phyloP scores from a whole-genome alignment of 2,113 vertebrate genomes.

The Melozone crissalis region DNA sequence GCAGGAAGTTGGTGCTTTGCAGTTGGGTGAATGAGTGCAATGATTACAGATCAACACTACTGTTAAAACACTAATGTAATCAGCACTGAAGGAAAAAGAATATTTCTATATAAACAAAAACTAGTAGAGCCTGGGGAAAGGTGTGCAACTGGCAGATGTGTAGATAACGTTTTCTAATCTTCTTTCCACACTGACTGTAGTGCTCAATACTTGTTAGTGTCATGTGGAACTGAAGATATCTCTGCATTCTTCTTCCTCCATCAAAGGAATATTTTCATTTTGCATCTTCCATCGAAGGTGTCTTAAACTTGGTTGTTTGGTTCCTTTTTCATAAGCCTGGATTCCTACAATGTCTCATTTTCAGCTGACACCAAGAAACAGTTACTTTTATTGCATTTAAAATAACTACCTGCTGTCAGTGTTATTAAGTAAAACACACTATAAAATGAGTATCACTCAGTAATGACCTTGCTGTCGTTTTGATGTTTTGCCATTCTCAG shows the following conservation, averaged over 20 bases:
- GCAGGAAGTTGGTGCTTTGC: fast-evolving
- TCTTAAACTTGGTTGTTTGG: not conserved
- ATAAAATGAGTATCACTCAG: not conserved
- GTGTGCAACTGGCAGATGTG: not conserved
- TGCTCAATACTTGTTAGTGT: not conserved
- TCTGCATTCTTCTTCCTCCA: not conserved
- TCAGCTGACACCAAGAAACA: not conserved
- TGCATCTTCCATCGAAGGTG: not conserved
- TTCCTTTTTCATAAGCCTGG: not conserved
- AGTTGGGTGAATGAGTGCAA: fast-evolving
- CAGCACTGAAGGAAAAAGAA: not conserved
- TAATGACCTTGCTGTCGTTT: not conserved
- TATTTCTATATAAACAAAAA: not conserved
- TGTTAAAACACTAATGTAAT: not conserved
- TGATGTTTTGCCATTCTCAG: not conserved
- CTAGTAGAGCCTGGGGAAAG: not conserved
- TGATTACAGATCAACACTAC: not conserved
- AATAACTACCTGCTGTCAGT: not conserved
- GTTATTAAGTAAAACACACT: not conserved
- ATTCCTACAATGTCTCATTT: not conserved
- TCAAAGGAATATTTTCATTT: not conserved
- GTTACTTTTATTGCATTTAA: not conserved
- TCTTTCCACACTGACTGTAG: not conserved
- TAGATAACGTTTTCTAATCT: not conserved
- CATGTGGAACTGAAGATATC: not conserved